These are phyloP conservation scores for Macaria liturata DNA, from an alignment of 2,888 invertebrate species.

Conservation along the genomic window DNA sequence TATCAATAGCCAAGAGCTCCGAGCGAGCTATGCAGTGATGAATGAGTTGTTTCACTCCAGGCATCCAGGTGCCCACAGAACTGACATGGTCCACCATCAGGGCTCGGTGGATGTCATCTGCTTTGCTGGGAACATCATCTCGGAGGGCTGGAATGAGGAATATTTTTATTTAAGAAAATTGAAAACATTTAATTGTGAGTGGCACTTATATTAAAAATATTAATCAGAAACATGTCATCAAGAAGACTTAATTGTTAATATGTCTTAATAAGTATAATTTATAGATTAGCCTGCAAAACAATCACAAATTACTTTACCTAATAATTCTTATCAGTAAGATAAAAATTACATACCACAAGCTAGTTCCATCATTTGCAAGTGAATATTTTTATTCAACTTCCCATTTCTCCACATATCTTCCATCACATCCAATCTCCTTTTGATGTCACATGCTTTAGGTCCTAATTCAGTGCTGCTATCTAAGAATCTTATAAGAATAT, in stretches of 20 bases:
- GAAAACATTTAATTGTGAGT: no score
- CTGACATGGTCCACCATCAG: slow-evolving; percentile 84
- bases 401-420: slow-evolving; percentile 82
- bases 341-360: slow-evolving; percentile 72
- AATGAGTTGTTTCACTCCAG: slow-evolving; percentile 84
- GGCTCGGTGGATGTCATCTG: slow-evolving; percentile 83
- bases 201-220: no score
- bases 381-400: slow-evolving; percentile 77
- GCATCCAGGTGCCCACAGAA: slow-evolving; percentile 84
- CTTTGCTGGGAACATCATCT: slow-evolving; percentile 70
- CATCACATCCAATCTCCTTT: slow-evolving; percentile 79
- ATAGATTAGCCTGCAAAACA: no score
- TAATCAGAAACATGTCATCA: no score
- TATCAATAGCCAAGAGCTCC: slow-evolving; percentile 70
- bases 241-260: no score
- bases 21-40: slow-evolving; percentile 71
- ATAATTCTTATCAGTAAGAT: no score
- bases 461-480: slow-evolving; percentile 67
- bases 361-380: slow-evolving; percentile 74
- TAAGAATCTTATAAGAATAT: slow-evolving; percentile 57
- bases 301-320: no score
- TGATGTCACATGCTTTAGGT: slow-evolving; percentile 77
- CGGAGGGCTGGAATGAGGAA: slow-evolving; percentile 74
- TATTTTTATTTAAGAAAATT: neutral
- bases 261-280: no score